Evolutionary conservation across 2,888 invertebrate genomes (phyloP).

Genomic region (Tromatobia lineatoria): DNA sequence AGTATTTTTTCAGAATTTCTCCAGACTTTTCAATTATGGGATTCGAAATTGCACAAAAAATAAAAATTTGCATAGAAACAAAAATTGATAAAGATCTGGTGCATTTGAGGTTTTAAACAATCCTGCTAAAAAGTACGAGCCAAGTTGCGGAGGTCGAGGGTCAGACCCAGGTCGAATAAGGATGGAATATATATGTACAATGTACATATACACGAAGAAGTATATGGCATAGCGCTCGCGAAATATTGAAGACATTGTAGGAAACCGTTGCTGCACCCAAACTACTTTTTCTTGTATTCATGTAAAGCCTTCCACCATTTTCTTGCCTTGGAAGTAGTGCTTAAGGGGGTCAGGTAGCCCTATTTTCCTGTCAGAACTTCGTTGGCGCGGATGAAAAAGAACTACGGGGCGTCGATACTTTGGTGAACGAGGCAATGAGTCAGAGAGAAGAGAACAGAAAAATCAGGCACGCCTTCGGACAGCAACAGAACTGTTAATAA

Average conservation of each 20-base stretch:
- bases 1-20: too few relatives aligned
- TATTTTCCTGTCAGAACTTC: not conserved
- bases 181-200: not conserved
- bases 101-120: too few relatives aligned
- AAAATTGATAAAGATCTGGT: too few relatives aligned
- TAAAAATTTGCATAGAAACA: too few relatives aligned
- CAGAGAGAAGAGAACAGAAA: not conserved
- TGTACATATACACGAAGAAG: not conserved
- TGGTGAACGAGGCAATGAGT: not conserved
- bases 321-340: not conserved
- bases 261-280: constrained; percentile 17
- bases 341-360: not conserved
- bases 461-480: not conserved
- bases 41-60: too few relatives aligned
- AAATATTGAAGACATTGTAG: not conserved
- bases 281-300: constrained; percentile 41
- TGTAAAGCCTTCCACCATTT: constrained; percentile 21
- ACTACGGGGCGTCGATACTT: not conserved
- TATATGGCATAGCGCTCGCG: not conserved
- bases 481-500: not conserved
- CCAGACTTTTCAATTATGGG: too few relatives aligned
- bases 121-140: too few relatives aligned
- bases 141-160: too few relatives aligned
- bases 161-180: too few relatives aligned
- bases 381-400: not conserved